Evolutionary conservation across 2,797 vertebrate species (phyloP), one percentile per base, ranked within the genome.

Genomic region (Sylvilagus floridanus): DNA sequence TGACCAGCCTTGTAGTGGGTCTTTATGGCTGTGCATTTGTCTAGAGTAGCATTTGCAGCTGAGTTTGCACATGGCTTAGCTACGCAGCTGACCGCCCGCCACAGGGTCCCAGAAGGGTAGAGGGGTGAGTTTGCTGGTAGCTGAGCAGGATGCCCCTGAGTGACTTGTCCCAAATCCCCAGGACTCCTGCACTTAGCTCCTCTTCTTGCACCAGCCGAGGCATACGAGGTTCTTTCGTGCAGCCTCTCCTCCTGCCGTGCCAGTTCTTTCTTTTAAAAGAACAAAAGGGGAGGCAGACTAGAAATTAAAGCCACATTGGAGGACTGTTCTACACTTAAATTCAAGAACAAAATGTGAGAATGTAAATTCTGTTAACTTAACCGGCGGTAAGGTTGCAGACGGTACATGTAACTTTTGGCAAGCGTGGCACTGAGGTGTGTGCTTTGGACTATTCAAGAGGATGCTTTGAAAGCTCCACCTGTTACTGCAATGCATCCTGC

Each of bases 171-270:
- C 19, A 0, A 57, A 37, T 69, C 93, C 95, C 92, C 88, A 21
- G 9, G 83, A 47, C 35, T 42, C 81, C 90, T 91, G 77, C 24
- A 6, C 63, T 73, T 83, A 37, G n/a, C 89, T 50, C 63, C 65
- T 87, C 37, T 72, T 65, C 81, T 60, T 37, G 47, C 19, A 30
- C 30, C 78, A 37, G 16, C 30, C 0, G 2, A 76, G 71, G 57
- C 47, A 50, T 60, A 47, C 83, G 71, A 57, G 90, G 88, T 84
- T 92, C 93, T 95, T 95, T 88, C 88, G 65, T 78, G 11, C 60
- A 60, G 42, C 82, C 88, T 26, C 17, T 16, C 73, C 47, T 66
- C 57, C 57, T 52, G 22, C 54, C 47, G 19, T 60, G 65, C 57
- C 66, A 76, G 13, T 60, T 88, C 66, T 90, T 76, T 50, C n/a